Base-by-base conservation (phyloP, 1,140 invertebrate species). In the Plectrocnemia conspersa region DNA sequence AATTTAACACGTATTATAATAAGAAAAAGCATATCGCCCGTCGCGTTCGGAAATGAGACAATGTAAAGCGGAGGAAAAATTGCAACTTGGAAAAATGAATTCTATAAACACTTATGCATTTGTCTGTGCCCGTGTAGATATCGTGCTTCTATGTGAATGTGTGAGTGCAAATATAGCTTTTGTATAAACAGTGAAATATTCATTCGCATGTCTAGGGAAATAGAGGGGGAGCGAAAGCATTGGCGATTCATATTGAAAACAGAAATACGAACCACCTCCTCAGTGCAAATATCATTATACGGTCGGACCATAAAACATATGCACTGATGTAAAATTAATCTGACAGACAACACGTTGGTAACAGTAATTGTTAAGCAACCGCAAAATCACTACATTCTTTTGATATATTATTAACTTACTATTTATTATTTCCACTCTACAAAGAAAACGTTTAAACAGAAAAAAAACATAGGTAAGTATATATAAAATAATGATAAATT, bases 171-270 rank as follows among this genome's bases (percentile, higher is more conserved):
- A n/a, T n/a, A n/a, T n/a, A n/a, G n/a, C n/a, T n/a, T n/a, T n/a
- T n/a, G n/a, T n/a, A n/a, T n/a, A n/a, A n/a, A n/a, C n/a, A n/a
- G n/a, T 7, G 3, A 40, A 40, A 19, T 19, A 7, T 33, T 52
- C 49, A 41, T 41, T 52, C 27, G 36, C 23, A 41, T 52, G 38
- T 52, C 49, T 52, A 25, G 49, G 49, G 49, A 52, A 52, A 52
- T 41, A 24, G 9, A 52, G 32, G 23, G n/a, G n/a, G n/a, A n/a
- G n/a, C n/a, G n/a, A n/a, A 22, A 38, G 49, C 49, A 40, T 25
- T 52, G 49, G 35, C 49, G 41, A 52, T 41, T 52, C 49, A 41
- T 52, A 52, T 52, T 25, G 49, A 41, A 41, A 52, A 52, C 13
- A 29, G 19, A 47, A 13, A 11, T 40, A 40, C 33, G 16, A 6